phyloP scores from a whole-genome alignment of 2,888 invertebrate species.

The Bibio marci region DNA sequence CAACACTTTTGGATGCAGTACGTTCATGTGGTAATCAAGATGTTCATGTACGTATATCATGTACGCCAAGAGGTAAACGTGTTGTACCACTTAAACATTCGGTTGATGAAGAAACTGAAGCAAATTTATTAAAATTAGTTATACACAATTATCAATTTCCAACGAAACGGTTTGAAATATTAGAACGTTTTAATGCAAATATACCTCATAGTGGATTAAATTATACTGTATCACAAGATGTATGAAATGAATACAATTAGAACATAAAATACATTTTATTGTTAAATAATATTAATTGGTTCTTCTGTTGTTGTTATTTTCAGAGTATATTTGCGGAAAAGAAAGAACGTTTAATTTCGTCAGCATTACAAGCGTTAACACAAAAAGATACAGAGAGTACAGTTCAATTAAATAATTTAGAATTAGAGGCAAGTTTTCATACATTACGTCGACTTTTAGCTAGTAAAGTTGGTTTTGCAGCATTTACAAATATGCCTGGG shows the following conservation, averaged over 20 bases:
- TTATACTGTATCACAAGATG: constrained; percentile 92
- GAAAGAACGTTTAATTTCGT: constrained; percentile 90
- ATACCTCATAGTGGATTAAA: constrained; percentile 93
- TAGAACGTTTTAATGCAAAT: constrained; percentile 92
- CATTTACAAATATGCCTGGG: constrained; percentile 81
- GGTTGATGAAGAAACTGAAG: constrained; percentile 94
- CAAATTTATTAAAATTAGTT: constrained; percentile 47
- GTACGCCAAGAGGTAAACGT: constrained; percentile 71
- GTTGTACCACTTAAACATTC: constrained; percentile 77
- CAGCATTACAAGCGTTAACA: constrained; percentile 72
- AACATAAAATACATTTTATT: background rate
- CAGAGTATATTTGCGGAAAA: constrained; percentile 95
- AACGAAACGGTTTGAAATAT: constrained; percentile 51
- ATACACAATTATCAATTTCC: constrained; percentile 37
- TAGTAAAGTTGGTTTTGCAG: constrained; percentile 94
- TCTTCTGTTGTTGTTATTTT: constrained; percentile 16
- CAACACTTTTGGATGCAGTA: constrained; percentile 90
- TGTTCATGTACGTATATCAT: constrained; percentile 79
- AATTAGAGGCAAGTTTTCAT: constrained; percentile 90
- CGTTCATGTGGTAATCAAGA: constrained; percentile 93
- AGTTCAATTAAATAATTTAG: constrained; percentile 41
- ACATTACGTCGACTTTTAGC: constrained; percentile 84
- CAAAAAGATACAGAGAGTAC: constrained; percentile 49
- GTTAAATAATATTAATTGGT: background rate
- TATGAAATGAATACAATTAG: constrained; percentile 32